Evolutionary conservation across 2,113 vertebrate genomes (phyloP), one percentile per base, ranked within the genome.

Genomic region (Oophaga pumilio): DNA sequence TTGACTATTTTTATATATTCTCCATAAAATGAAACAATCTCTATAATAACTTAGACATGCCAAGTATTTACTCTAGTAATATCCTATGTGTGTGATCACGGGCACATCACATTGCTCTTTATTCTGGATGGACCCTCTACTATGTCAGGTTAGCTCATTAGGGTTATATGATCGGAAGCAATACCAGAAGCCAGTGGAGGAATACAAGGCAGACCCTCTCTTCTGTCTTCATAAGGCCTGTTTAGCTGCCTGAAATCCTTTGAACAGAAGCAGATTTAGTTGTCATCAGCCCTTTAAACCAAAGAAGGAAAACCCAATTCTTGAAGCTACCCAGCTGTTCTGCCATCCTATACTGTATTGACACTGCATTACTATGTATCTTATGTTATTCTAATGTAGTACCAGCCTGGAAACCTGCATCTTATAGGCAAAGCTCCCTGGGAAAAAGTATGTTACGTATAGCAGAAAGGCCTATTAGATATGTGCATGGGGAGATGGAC

Each of bases 401-500:
- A 43, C 33, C 33, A 43, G 33, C 33, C 33, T 43, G 33, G 33
- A 43, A 43, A 43, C 33, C 33, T 43, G 33, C 33, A 43, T 43
- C 33, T 43, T 43, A 43, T 43, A 43, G 33, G 33, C 33, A 43
- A 43, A 4, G 33, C 33, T 43, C 33, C 33, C 33, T 43, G 33
- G 33, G 3, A 43, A 43, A 43, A 43, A 43, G 33, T 43, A 43
- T 43, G 33, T 43, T 43, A 43, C 33, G 33, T 43, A 3, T 43
- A 43, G 5, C 33, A 43, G 74, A 77, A 53, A 77, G 22, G 74
- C 74, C 53, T 77, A 24, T n/a, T 53, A 12, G 22, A 8, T 64
- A 20, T 50, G 28, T 64, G 80, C 60, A 82, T 82, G 80, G 33
- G 80, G 60, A 66, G 22, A 52, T 83, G 64, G 62, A 69, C 62